Percentiles rank a stretch among this genome's conserved stretches.
Evolutionary conservation across 2,113 vertebrate species (phyloP).

Genomic region (Anolis carolinensis): DNA sequence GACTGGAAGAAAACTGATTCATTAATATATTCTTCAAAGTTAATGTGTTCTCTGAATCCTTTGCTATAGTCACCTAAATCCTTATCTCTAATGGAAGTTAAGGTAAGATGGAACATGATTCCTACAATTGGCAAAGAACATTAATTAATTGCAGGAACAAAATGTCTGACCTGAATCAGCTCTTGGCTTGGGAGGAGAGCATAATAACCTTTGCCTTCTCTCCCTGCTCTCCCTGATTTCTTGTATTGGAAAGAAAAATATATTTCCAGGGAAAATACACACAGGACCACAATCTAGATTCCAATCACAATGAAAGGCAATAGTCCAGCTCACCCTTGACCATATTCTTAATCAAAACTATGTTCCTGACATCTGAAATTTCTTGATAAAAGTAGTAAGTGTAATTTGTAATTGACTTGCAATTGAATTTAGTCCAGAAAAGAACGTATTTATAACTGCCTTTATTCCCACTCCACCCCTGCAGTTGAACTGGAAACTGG

Average conservation of each 20-base stretch:
- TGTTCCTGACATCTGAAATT: background rate
- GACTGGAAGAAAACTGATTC: background rate
- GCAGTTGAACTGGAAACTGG: background rate
- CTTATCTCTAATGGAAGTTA: background rate
- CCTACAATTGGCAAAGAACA: too few species aligned
- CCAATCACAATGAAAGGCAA: background rate
- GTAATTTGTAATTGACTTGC: background rate
- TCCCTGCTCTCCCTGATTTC: background rate
- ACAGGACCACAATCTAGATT: background rate
- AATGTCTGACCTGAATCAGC: too few species aligned
- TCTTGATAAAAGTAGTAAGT: background rate
- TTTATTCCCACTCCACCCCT: background rate
- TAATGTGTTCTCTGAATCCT: background rate
- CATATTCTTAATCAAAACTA: background rate
- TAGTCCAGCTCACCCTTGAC: background rate
- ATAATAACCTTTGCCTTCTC: background rate
- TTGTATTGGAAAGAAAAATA: background rate
- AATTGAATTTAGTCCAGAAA: background rate
- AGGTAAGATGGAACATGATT: background rate
- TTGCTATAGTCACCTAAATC: background rate
- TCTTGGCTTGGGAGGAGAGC: too few species aligned
- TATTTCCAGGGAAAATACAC: background rate
- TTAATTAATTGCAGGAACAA: too few species aligned
- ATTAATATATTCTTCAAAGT: background rate
- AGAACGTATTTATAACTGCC: background rate